Base-by-base conservation (phyloP, 2,888 invertebrate genomes). In the Latrodectus hesperus region DNA sequence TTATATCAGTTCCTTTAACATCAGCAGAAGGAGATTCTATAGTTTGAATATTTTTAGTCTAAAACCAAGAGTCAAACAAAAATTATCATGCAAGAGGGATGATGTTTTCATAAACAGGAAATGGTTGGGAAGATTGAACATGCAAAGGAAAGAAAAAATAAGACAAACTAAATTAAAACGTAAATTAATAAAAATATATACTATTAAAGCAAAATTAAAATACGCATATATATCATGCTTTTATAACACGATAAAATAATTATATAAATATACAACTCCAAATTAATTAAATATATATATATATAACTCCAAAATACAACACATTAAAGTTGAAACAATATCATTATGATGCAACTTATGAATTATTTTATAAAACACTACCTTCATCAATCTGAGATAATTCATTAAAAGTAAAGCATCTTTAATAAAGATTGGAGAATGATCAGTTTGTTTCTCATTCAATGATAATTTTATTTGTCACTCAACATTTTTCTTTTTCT, bases 21-120 rank as follows among this genome's bases (percentile, higher is more conserved):
- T 10, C 74, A 64, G 52, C 51, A 26, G 85, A 38, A 49, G 80
- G 86, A 65, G 80, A 72, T 49, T 70, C 71, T 64, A 68, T 64
- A 64, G 60, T 64, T 86, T 86, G 75, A 64, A 77, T 77, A 14
- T 38, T 38, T 38, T n/a, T 87, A 60, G 72, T 71, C 86, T 87
- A 67, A 87, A 86, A 86, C 81, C 74, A 74, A 65, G 65, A 60
- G 53, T 86, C 80, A 86, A 86, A 87, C 60, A 87, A 78, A 87
- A 87, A 87, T 76, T 51, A 67, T 70, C 77, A 78, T 78, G 78
- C 77, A 88, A 70, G 76, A 74, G 82, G 83, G 79, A 73, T 74
- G 78, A 78, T 68, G 78, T 74, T 72, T 81, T 79, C 76, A 68
- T 72, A 68, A 78, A 26, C 72, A 76, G 87, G 74, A 67, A 52